These are phyloP conservation scores for Helicoverpa assulta DNA, from an alignment of 2,888 invertebrate species.

Conservation along the genomic window DNA sequence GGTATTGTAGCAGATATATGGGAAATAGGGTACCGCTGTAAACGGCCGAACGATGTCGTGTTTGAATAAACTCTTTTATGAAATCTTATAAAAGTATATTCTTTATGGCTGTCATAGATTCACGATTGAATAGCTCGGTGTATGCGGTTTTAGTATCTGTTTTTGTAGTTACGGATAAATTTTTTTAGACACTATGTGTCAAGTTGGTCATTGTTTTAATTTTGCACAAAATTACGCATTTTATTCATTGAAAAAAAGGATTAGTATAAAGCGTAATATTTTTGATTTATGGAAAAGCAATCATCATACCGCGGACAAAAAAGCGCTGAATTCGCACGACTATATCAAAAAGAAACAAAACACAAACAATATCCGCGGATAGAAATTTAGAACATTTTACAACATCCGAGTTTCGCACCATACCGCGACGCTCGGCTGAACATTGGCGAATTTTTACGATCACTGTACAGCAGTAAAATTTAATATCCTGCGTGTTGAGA, in stretches of 20 bases:
- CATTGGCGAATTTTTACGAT: conserved; percentile 72
- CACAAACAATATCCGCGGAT: conserved; percentile 32
- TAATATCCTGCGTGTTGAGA: conserved; percentile 68
- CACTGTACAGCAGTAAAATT: conserved; percentile 73
- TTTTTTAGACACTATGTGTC: neutral
- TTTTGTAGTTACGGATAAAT: conserved; percentile 8
- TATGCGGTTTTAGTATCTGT: conserved; percentile 1
- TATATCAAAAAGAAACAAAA: conserved; percentile 35
- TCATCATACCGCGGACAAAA: conserved; percentile 3
- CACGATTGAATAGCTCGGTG: conserved; percentile 27
- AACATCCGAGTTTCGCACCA: conserved; percentile 45
- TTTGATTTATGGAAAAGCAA: conserved; percentile 2
- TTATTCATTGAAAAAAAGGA: no score
- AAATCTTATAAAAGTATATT: conserved; percentile 21
- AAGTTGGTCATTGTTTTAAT: no score
- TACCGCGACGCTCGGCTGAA: conserved; percentile 52
- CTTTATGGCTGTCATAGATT: conserved; percentile 15
- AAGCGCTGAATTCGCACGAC: neutral
- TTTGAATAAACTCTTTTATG: conserved; percentile 48
- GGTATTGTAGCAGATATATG: conserved; percentile 66
- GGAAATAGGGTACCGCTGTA: conserved; percentile 58
- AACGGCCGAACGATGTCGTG: conserved; percentile 40
- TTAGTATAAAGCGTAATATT: no score
- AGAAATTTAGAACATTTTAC: conserved; percentile 49
- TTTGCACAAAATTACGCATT: no score